These are phyloP conservation scores for Artibeus jamaicensis DNA, from an alignment of 2,797 vertebrate species.

Conservation along the genomic window DNA sequence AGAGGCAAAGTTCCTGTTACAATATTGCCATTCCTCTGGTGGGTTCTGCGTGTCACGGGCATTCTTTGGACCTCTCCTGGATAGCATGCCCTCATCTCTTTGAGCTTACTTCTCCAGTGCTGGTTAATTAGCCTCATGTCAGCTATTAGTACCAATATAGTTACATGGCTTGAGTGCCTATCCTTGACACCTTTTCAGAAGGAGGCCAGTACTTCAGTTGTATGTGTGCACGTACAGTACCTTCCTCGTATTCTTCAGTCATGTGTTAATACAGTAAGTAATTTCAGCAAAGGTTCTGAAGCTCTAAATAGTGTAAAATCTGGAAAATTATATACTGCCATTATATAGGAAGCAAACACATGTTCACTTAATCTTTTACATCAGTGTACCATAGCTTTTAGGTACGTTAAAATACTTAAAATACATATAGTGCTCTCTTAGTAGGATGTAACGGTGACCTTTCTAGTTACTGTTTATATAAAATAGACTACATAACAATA, in stretches of 20 bases:
- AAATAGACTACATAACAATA: neutral
- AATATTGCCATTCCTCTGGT: neutral
- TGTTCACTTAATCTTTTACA: neutral
- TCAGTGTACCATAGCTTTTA: neutral
- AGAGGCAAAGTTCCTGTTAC: neutral
- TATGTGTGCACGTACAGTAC: neutral
- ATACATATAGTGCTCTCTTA: neutral
- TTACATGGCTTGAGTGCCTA: neutral
- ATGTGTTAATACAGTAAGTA: neutral
- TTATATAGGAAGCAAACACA: neutral
- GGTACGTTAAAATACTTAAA: neutral
- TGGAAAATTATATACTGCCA: neutral
- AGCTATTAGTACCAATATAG: neutral
- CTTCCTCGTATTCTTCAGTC: neutral
- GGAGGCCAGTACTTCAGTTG: neutral
- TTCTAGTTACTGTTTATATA: neutral
- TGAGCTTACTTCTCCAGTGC: neutral
- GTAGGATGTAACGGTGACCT: neutral
- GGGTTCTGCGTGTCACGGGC: neutral
- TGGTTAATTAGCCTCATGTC: neutral
- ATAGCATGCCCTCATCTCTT: neutral
- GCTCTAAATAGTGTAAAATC: neutral
- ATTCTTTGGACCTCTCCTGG: neutral
- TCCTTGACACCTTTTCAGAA: neutral
- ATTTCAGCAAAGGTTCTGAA: constrained; percentile 6